Percentiles rank a stretch among this genome's conserved stretches.
Evolutionary conservation across 2,888 invertebrate species (phyloP).

Genomic region (Orthonevra nobilis): DNA sequence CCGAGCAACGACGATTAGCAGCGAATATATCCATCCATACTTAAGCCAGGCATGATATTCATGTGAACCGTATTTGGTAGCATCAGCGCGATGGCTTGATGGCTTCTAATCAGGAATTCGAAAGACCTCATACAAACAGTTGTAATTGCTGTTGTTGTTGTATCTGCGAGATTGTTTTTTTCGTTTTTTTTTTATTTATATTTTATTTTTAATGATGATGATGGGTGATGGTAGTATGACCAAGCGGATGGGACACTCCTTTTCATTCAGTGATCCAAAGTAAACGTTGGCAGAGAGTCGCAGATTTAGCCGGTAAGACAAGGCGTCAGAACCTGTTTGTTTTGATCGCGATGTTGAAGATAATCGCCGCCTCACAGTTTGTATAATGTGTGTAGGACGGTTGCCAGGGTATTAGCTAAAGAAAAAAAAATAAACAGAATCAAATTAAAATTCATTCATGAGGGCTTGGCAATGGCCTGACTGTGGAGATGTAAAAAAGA

Average conservation of each 20-base stretch:
- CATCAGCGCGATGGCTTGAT: conserved; percentile 12
- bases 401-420: background rate
- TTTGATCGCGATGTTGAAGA: conserved; percentile 28
- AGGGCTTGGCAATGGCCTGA: conserved; percentile 37
- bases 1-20: conserved; percentile 8
- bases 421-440: conserved; percentile 16
- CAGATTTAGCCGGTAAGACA: conserved; percentile 48
- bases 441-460: conserved; percentile 45
- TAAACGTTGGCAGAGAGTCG: conserved; percentile 1
- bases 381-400: conserved; percentile 19
- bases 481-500: conserved; percentile 22
- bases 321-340: conserved; percentile 41
- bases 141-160: conserved; percentile 30
- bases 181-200: conserved; percentile 4
- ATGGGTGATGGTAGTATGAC: conserved; percentile 44
- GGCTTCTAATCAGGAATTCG: conserved; percentile 44
- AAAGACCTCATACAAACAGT: conserved; percentile 28
- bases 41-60: too few species aligned
- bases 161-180: conserved; percentile 2
- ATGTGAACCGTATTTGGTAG: conserved; percentile 51
- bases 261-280: conserved; percentile 67
- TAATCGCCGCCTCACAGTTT: conserved; percentile 24
- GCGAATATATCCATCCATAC: conserved; percentile 7
- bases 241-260: conserved; percentile 63
- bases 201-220: conserved; percentile 18